Conservation (phyloP, 2,888 invertebrate species). For the Vesta saturnalis region DNA sequence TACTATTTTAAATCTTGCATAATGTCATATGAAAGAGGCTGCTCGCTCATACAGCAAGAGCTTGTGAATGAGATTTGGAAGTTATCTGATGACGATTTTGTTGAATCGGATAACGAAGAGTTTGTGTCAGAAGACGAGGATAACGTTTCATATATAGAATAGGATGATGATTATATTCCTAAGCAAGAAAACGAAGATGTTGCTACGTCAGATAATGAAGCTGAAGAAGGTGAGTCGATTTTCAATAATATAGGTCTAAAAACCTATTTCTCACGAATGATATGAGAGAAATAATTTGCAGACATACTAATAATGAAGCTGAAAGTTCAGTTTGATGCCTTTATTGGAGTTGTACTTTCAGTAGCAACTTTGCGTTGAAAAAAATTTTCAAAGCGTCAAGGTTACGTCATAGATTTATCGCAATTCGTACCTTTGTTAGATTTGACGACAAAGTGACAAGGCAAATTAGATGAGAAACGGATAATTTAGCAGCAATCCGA, state of each 20-base stretch:
- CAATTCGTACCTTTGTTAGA: too few species aligned
- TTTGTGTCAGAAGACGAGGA: neutral
- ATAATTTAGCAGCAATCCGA: neutral
- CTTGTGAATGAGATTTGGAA: neutral
- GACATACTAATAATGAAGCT: neutral
- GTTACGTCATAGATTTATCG: neutral
- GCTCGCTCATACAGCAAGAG: neutral
- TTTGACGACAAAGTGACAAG: too few species aligned
- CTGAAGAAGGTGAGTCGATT: neutral
- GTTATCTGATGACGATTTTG: too few species aligned
- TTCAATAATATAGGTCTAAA: neutral
- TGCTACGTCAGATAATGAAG: too few species aligned
- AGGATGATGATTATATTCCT: neutral
- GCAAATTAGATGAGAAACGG: neutral
- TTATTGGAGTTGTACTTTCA: neutral
- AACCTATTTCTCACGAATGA: neutral
- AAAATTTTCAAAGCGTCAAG: neutral
- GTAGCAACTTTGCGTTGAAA: neutral
- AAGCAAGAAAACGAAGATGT: too few species aligned
- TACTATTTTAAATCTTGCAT: too few species aligned
- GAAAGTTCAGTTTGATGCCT: neutral
- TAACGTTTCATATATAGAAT: neutral
- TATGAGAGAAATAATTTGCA: neutral
- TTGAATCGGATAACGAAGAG: slow-evolving; percentile 2
- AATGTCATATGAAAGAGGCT: slow-evolving; percentile 1